Evolutionary conservation across 1,140 invertebrate species (phyloP).

Genomic region (Octopus bimaculoides): DNA sequence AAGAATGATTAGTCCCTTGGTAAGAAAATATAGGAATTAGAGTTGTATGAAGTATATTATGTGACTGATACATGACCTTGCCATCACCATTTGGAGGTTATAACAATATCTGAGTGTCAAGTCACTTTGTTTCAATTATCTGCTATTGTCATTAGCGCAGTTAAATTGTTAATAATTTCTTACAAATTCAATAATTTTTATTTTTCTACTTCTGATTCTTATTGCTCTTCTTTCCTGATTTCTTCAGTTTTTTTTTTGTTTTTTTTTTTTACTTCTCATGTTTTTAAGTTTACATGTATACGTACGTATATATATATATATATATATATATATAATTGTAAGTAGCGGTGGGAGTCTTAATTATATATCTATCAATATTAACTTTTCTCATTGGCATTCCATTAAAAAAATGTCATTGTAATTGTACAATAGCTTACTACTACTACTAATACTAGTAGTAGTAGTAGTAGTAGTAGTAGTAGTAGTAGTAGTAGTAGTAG

Average conservation of each 20-base stretch:
- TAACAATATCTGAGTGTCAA: no score
- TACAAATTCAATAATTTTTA: no score
- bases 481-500: not conserved
- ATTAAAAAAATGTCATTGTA: not conserved
- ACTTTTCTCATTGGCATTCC: not conserved
- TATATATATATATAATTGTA: not conserved
- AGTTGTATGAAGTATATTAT: not conserved
- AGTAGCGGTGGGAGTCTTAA: not conserved
- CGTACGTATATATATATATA: not conserved
- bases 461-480: no score
- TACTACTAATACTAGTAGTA: not conserved
- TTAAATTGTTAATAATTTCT: no score
- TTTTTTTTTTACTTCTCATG: not conserved
- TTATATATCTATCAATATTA: not conserved
- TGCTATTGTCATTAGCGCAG: no score
- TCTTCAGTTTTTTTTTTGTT: no score
- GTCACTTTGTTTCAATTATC: no score
- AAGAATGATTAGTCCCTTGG: not conserved
- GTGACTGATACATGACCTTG: no score
- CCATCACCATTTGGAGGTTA: no score
- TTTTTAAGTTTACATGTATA: not conserved
- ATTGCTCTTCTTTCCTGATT: no score
- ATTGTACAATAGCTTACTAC: not conserved
- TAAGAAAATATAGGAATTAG: slow-evolving; percentile 2
- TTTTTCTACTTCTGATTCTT: no score